These are phyloP conservation scores for Drosophila leonis DNA, from an alignment of 2,888 invertebrate species.

Conservation along the genomic window DNA sequence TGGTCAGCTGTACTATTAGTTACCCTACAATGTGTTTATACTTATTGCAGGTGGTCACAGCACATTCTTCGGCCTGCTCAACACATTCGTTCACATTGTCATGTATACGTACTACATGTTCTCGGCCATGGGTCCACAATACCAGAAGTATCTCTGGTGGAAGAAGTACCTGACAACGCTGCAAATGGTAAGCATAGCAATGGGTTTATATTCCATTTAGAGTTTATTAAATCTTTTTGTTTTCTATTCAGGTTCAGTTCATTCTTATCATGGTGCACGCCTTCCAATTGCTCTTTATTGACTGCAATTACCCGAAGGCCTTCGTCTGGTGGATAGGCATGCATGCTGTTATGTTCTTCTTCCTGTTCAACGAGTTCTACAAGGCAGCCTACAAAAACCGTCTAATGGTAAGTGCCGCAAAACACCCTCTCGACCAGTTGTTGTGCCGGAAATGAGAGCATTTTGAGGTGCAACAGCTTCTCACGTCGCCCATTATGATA, in stretches of 20 bases:
- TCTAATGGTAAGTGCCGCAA: constrained; percentile 77
- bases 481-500: constrained; percentile 47
- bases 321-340: constrained; percentile 98
- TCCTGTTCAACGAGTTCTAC: constrained; percentile 98
- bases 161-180: constrained; percentile 96
- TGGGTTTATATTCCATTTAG: too few relatives aligned
- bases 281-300: constrained; percentile 95
- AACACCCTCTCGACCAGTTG: not conserved
- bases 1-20: not conserved
- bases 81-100: constrained; percentile 98
- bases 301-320: constrained; percentile 96
- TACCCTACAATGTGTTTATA: not conserved
- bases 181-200: constrained; percentile 90
- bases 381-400: constrained; percentile 90
- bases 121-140: constrained; percentile 94
- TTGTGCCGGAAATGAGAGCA: constrained; percentile 31
- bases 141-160: constrained; percentile 97
- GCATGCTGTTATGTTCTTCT: constrained; percentile 98
- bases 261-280: constrained; percentile 96
- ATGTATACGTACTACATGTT: constrained; percentile 98
- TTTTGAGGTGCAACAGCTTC: constrained; percentile 31
- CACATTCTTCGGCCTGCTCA: constrained; percentile 97
- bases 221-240: constrained; percentile 33
- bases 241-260: constrained; percentile 91
- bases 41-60: constrained; percentile 92